Evolutionary conservation across 2,113 vertebrate genomes (phyloP).

Genomic region (Emydocephalus ijimae): DNA sequence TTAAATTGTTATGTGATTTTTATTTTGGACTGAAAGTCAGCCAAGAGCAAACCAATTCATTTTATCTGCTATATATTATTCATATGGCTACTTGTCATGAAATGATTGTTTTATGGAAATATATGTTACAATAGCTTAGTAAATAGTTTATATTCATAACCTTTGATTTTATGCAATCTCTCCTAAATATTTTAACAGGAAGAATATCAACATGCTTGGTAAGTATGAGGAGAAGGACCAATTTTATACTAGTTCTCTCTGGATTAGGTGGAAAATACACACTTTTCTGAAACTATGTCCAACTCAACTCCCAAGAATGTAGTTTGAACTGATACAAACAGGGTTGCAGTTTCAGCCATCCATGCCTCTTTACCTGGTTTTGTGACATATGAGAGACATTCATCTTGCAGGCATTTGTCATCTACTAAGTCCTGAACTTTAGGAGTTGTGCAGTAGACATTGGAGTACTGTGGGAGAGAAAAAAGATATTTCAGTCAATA

Average conservation of each 20-base stretch:
- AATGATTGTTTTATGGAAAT: not conserved
- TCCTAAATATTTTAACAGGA: not conserved
- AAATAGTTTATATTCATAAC: not conserved
- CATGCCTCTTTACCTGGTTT: slow-evolving; percentile 80
- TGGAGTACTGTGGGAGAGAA: slow-evolving; percentile 83
- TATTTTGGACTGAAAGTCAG: not conserved
- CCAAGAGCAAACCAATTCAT: not conserved
- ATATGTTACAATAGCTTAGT: not conserved
- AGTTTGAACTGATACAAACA: too few relatives aligned
- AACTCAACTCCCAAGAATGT: not conserved
- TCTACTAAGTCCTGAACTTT: slow-evolving; percentile 93
- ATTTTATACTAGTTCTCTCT: not conserved
- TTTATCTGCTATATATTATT: not conserved
- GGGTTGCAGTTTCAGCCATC: not conserved
- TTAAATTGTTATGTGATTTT: not conserved
- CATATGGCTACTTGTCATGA: not conserved
- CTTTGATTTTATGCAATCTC: not conserved
- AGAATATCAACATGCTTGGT: not conserved
- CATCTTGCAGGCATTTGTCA: slow-evolving; percentile 91
- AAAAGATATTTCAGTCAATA: not conserved
- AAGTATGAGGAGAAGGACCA: not conserved
- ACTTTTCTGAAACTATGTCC: not conserved
- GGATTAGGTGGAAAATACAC: not conserved
- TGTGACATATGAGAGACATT: slow-evolving; percentile 87
- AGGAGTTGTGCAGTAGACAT: slow-evolving; percentile 94